Percentiles rank a stretch among this genome's conserved stretches.
Conservation (phyloP, 2,888 invertebrate genomes). For the Alloscopus bannaensis region DNA sequence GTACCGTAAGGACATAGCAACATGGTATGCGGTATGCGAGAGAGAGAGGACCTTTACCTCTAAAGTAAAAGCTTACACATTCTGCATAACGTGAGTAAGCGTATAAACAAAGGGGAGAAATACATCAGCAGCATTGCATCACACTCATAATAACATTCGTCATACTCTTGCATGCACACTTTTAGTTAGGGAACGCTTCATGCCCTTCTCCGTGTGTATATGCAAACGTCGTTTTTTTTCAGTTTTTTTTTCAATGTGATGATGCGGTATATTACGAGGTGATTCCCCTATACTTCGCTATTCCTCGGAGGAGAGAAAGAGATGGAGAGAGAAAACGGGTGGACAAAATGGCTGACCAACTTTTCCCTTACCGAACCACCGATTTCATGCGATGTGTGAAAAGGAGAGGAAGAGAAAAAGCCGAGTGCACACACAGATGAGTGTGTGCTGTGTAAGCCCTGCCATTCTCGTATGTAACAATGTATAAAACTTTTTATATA, state of each 20-base stretch:
- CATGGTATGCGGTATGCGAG: neutral
- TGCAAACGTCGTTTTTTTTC: neutral
- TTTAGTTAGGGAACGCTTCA: neutral
- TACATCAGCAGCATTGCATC: too few relatives aligned
- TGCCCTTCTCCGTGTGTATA: neutral
- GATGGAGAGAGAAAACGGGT: too few relatives aligned
- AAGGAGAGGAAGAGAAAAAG: too few relatives aligned
- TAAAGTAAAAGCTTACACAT: conserved; percentile 18
- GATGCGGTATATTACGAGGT: neutral
- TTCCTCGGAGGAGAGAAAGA: conserved; percentile 18
- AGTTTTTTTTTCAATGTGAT: neutral
- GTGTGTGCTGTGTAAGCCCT: too few relatives aligned
- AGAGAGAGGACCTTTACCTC: conserved; percentile 49
- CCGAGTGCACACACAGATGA: too few relatives aligned
- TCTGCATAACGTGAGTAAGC: conserved; percentile 27
- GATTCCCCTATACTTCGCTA: conserved; percentile 21
- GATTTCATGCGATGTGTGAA: too few relatives aligned
- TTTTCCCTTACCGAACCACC: too few relatives aligned
- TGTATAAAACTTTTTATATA: too few relatives aligned
- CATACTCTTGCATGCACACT: neutral
- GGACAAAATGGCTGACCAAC: conserved; percentile 64
- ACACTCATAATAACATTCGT: too few relatives aligned
- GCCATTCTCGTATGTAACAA: too few relatives aligned
- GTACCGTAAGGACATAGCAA: neutral
- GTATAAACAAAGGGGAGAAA: conserved; percentile 4